Evolutionary conservation across 2,113 vertebrate genomes (phyloP).

Genomic region (Melanotaenia duboulayi): DNA sequence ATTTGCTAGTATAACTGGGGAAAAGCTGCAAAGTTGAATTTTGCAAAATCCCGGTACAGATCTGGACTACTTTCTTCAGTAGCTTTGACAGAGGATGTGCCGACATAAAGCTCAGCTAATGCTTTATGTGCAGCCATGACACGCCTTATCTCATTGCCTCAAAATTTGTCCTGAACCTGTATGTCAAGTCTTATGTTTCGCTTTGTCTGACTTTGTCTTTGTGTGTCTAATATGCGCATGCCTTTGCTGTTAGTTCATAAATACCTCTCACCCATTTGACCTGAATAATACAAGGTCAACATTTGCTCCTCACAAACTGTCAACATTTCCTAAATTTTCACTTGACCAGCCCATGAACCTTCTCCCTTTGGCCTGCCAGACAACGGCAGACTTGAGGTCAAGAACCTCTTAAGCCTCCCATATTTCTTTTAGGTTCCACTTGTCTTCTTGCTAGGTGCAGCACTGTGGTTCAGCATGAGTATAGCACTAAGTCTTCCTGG

Average conservation of each 20-base stretch:
- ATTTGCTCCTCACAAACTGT: slow-evolving; percentile 45
- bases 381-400: slow-evolving; percentile 31
- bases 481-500: slow-evolving; percentile 17
- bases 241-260: slow-evolving; percentile 27
- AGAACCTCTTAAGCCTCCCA: slow-evolving; percentile 38
- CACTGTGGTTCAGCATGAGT: slow-evolving; percentile 21
- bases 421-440: slow-evolving; percentile 10
- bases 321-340: slow-evolving; percentile 43
- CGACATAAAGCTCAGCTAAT: not conserved
- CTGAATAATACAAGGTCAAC: slow-evolving; percentile 50
- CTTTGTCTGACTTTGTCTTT: not conserved
- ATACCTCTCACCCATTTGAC: slow-evolving; percentile 25
- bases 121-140: slow-evolving; percentile 38
- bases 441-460: slow-evolving; percentile 7
- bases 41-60: not conserved
- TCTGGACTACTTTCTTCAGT: not conserved
- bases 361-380: slow-evolving; percentile 25
- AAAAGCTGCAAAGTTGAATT: not conserved
- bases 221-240: slow-evolving; percentile 10
- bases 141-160: slow-evolving; percentile 10
- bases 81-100: too few relatives aligned
- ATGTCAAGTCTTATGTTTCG: slow-evolving; percentile 31
- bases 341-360: slow-evolving; percentile 57
- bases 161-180: slow-evolving; percentile 17
- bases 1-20: not conserved